Evolutionary conservation across 2,113 vertebrate species (phyloP), one percentile per base, ranked within the genome.

Genomic region (Rhabdornis inornatus): DNA sequence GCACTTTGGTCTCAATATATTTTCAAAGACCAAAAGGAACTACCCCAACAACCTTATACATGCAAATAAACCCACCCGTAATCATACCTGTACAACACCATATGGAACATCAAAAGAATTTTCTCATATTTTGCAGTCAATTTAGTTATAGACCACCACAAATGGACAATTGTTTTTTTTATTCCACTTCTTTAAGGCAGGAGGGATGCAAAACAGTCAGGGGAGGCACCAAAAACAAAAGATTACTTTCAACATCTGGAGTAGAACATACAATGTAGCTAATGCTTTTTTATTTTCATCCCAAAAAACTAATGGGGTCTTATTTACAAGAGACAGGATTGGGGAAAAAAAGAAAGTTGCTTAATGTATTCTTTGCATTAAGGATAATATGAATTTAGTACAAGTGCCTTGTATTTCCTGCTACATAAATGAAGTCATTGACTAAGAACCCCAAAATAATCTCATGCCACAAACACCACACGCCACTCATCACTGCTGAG

Each of bases 381-480:
- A 60, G 24, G 27, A 52, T 22, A 68, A 28, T 10, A 72, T 12
- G 21, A 39, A 66, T 69, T 53, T 47, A 11, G 20, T 82, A 50
- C 10, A 64, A 89, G 16, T 21, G 14, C 25, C 70, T 63, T 71
- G 30, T 25, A 66, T 74, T 87, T 83, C 53, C 65, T 5, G 6
- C 45, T 44, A 50, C 18, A 40, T 74, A 90, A 95, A 90, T 55
- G 31, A 95, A 91, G 63, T 63, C 25, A 21, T 76, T 71, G 55
- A 90, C 66, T 88, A 94, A 80, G 49, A 53, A 75, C 28, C 47
- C 44, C 83, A 92, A 92, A 95, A 93, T 55, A 92, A 85, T 60
- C 42, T 81, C 28, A 47, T 11, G n/a, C 71, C 76, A 83, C 59
- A 80, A 94, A 80, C 70, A 89, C 37, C 53, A 90, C 50, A 61